phyloP scores from a whole-genome alignment of 1,140 invertebrate genomes.

The Campoletis sonorensis region DNA sequence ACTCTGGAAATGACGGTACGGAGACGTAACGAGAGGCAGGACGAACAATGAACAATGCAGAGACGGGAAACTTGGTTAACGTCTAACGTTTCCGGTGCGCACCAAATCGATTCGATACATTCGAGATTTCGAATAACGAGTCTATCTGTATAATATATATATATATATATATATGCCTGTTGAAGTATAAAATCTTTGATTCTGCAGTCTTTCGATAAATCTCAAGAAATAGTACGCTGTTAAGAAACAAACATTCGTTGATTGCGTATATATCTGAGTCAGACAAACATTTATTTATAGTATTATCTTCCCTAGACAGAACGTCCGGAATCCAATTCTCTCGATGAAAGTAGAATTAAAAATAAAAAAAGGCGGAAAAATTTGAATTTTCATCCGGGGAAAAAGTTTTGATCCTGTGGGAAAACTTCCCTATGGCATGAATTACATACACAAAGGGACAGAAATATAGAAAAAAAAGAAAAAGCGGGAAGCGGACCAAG shows the following conservation, averaged over 20 bases:
- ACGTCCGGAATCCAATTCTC: background rate
- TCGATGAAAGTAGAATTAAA: slow-evolving; percentile 3
- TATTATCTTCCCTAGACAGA: background rate
- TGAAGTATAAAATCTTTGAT: background rate
- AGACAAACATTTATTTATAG: background rate
- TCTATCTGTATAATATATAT: too few species aligned
- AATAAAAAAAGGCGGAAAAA: background rate
- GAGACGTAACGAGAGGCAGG: slow-evolving; percentile 10
- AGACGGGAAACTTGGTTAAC: slow-evolving; percentile 31
- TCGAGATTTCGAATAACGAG: background rate
- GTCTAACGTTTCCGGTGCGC: slow-evolving; percentile 23
- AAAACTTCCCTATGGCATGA: background rate
- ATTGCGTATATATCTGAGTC: background rate
- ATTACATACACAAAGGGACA: background rate
- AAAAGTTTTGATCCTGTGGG: slow-evolving; percentile 12
- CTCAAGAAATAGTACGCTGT: background rate
- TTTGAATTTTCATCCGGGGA: slow-evolving; percentile 25
- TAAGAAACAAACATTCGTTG: background rate
- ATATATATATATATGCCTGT: background rate
- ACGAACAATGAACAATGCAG: slow-evolving; percentile 32
- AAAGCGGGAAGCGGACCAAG: background rate
- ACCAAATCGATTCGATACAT: background rate
- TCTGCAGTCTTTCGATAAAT: too few species aligned
- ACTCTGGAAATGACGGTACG: slow-evolving; percentile 39
- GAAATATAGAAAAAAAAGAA: background rate